Conservation (phyloP, 2,113 vertebrate species). For the Charina bottae region DNA sequence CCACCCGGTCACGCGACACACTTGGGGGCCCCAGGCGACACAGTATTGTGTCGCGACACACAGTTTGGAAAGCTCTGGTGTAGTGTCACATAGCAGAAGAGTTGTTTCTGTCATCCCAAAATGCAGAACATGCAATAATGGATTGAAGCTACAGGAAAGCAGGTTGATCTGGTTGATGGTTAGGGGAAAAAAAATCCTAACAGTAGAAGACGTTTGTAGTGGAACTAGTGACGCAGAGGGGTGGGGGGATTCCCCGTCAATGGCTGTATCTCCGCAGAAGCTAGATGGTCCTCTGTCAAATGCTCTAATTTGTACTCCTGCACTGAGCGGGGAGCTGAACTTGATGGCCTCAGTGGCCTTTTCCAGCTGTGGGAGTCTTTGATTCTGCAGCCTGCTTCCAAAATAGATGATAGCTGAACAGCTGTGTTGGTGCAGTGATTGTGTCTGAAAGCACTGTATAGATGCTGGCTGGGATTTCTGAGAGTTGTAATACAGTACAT, state of each 20-base stretch:
- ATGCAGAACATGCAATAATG: not conserved
- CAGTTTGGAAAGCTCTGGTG: no score
- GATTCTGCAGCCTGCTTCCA: not conserved
- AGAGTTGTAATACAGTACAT: not conserved
- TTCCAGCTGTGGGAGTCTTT: not conserved
- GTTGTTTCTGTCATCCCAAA: not conserved
- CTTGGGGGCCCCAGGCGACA: no score
- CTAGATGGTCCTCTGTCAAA: not conserved
- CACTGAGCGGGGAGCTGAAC: not conserved
- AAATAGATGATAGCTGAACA: not conserved
- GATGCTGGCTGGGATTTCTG: not conserved
- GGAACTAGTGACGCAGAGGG: not conserved
- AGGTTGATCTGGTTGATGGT: not conserved
- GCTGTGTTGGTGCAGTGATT: not conserved
- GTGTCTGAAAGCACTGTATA: not conserved
- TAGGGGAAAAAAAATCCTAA: not conserved
- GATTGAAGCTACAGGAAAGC: not conserved
- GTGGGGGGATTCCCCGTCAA: not conserved
- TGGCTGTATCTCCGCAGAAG: not conserved
- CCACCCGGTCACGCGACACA: no score
- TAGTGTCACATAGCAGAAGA: not conserved
- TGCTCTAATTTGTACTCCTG: not conserved
- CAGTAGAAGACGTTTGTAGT: not conserved
- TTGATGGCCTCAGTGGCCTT: not conserved
- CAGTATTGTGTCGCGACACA: no score